Evolutionary conservation across 2,888 invertebrate species (phyloP).

Genomic region (Eupithecia pulchellata): DNA sequence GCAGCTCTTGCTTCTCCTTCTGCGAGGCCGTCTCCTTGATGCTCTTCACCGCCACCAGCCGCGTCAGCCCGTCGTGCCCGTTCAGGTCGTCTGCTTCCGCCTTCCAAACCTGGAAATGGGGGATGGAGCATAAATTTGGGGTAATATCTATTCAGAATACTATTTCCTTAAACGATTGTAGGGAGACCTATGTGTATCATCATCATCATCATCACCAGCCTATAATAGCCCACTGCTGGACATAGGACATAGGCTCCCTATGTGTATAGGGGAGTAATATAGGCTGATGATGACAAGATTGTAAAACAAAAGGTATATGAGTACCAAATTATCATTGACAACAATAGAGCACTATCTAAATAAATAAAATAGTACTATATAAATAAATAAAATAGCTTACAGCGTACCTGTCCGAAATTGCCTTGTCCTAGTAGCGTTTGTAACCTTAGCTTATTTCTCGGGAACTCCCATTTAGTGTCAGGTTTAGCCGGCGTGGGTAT

Average conservation of each 20-base stretch:
- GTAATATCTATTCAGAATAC: slow-evolving; percentile 5
- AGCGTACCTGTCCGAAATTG: slow-evolving; percentile 90
- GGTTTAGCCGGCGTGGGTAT: slow-evolving; percentile 82
- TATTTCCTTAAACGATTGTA: no score
- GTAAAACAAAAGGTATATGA: no score
- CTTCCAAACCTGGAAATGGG: slow-evolving; percentile 89
- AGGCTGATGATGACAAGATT: no score
- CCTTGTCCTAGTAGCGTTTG: slow-evolving; percentile 93
- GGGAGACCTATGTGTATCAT: no score
- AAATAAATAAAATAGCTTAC: background rate
- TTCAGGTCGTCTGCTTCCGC: slow-evolving; percentile 93
- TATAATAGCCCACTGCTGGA: no score
- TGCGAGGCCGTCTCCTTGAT: slow-evolving; percentile 92
- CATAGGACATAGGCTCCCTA: no score
- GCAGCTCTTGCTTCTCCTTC: slow-evolving; percentile 90
- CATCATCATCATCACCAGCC: no score
- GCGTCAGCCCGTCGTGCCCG: slow-evolving; percentile 90
- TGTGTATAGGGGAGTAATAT: no score
- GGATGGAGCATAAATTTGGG: background rate
- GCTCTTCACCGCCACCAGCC: slow-evolving; percentile 94
- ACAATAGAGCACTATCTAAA: no score
- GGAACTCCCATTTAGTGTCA: slow-evolving; percentile 90
- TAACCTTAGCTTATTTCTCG: slow-evolving; percentile 90
- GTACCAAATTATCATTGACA: no score
- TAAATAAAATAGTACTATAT: no score